phyloP scores from a whole-genome alignment of 2,797 vertebrate genomes.

The Spheniscus humboldti region DNA sequence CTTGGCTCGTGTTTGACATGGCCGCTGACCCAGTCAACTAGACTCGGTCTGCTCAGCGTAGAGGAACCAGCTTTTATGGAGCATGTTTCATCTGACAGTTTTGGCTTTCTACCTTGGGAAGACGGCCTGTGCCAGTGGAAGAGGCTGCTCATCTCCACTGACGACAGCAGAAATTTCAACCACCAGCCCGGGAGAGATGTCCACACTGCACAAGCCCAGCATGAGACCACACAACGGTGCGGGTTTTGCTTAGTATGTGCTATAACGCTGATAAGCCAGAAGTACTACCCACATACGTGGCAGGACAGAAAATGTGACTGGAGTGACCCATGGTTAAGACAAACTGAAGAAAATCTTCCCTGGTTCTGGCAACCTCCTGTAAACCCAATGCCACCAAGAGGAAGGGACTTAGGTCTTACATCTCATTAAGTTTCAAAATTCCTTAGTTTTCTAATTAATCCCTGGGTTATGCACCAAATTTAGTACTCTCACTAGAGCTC shows the following conservation, averaged over 20 bases:
- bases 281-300: neutral
- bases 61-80: neutral
- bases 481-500: neutral
- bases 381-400: neutral
- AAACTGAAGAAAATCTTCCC: neutral
- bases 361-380: neutral
- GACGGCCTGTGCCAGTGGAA: neutral
- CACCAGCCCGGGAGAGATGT: neutral
- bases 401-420: neutral
- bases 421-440: neutral
- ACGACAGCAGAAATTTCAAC: neutral
- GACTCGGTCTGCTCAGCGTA: neutral
- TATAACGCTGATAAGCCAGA: neutral
- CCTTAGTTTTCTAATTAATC: neutral
- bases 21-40: neutral
- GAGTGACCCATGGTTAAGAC: neutral
- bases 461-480: neutral
- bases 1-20: neutral
- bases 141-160: neutral
- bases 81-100: rapidly evolving
- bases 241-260: neutral
- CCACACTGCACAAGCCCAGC: neutral
- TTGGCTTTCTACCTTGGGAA: neutral
- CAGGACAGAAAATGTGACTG: neutral
- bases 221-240: neutral